phyloP scores from a whole-genome alignment of 2,888 invertebrate genomes.

The Hermaeophaga mercurialis region DNA sequence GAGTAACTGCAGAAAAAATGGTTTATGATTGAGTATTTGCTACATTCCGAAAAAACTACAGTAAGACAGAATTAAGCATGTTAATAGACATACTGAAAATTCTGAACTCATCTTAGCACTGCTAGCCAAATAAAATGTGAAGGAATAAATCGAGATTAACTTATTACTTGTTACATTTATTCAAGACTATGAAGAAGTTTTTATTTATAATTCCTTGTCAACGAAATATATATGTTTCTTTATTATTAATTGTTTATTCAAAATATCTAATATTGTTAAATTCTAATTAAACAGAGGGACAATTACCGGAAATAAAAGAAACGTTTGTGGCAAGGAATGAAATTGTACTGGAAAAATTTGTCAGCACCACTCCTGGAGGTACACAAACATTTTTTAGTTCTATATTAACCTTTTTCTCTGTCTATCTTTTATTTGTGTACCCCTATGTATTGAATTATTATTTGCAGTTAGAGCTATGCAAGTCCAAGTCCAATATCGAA shows the following conservation, averaged over 20 bases:
- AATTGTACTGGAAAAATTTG: slow-evolving; percentile 1
- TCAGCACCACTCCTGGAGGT: slow-evolving; percentile 9
- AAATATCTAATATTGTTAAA: neutral
- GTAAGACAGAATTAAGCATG: too few relatives aligned
- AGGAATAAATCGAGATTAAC: too few relatives aligned
- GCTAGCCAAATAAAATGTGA: too few relatives aligned
- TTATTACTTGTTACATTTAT: too few relatives aligned
- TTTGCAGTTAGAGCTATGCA: too few relatives aligned
- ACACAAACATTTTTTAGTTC: slow-evolving; percentile 1
- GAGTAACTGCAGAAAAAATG: too few relatives aligned
- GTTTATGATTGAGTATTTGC: too few relatives aligned
- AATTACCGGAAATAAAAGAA: slow-evolving; percentile 2
- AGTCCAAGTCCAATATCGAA: too few relatives aligned
- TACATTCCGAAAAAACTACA: too few relatives aligned
- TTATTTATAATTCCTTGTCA: slow-evolving; percentile 3
- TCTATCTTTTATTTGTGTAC: neutral
- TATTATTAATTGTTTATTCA: neutral
- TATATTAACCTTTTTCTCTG: neutral
- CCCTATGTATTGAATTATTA: neutral
- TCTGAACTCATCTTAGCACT: too few relatives aligned
- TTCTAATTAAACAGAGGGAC: slow-evolving; percentile 7
- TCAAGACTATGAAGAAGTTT: too few relatives aligned
- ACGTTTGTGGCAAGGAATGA: slow-evolving; percentile 10
- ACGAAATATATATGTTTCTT: neutral
- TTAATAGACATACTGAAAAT: too few relatives aligned